Evolutionary conservation across 2,113 vertebrate genomes (phyloP).

Genomic region (Tricholaema leucomelas): DNA sequence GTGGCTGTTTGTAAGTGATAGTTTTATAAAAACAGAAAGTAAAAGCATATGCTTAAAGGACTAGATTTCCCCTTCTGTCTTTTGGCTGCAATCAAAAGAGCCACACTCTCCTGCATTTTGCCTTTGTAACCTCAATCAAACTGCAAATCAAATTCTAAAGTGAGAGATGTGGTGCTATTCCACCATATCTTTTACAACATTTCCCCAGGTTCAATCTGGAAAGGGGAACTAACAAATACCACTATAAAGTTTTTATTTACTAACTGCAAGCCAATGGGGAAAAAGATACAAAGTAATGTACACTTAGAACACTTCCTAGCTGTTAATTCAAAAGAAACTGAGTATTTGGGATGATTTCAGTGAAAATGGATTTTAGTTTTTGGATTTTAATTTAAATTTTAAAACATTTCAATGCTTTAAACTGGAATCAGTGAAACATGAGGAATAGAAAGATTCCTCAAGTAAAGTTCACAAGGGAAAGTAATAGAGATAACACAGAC

Average conservation of each 20-base stretch:
- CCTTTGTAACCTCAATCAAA: not conserved
- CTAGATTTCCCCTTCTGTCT: not conserved
- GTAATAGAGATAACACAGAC: not conserved
- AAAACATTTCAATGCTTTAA: not conserved
- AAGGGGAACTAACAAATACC: not conserved
- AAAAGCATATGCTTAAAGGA: not conserved
- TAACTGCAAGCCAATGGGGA: not conserved
- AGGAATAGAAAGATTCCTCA: not conserved
- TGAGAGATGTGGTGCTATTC: not conserved
- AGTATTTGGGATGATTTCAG: not conserved
- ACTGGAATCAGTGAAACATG: not conserved
- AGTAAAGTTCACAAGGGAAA: not conserved
- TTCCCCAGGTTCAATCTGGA: not conserved
- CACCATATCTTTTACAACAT: not conserved
- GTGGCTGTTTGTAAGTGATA: not conserved
- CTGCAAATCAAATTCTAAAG: not conserved
- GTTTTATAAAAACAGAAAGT: not conserved
- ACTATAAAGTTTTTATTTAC: not conserved
- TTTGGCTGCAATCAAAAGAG: not conserved
- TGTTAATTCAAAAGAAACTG: not conserved
- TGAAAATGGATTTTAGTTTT: not conserved
- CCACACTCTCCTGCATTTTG: not conserved
- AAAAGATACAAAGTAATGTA: not conserved
- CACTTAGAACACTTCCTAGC: not conserved
- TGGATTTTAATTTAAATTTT: too few relatives aligned